Evolutionary conservation across 92 coral and sea anemone genomes (phyloP).

Genomic region (Porites divaricata): DNA sequence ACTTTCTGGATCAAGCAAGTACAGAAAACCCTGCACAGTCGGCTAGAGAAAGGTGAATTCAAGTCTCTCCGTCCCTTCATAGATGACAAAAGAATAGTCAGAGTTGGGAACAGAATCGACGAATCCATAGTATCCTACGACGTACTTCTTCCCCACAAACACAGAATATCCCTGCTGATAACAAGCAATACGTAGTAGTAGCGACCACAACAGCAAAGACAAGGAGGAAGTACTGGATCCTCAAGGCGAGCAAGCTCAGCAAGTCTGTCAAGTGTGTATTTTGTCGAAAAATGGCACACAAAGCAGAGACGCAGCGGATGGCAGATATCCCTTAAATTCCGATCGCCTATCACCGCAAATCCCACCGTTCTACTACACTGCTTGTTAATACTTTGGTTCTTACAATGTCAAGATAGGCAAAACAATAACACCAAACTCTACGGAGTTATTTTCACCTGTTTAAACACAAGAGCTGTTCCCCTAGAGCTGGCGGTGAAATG

Average conservation of each 20-base stretch:
- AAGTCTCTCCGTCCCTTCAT: conserved; percentile 57
- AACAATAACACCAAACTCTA: conserved; percentile 62
- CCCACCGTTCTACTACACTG: conserved; percentile 60
- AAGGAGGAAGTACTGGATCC: conserved; percentile 58
- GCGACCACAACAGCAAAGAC: conserved; percentile 53
- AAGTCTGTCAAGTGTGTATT: conserved; percentile 47
- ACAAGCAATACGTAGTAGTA: conserved; percentile 34
- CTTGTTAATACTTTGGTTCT: conserved; percentile 67
- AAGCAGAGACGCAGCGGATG: conserved; percentile 56
- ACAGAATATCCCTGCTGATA: conserved; percentile 50
- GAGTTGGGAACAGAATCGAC: conserved; percentile 66
- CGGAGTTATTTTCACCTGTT: conserved; percentile 63
- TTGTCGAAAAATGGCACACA: conserved; percentile 40
- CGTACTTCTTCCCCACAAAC: conserved; percentile 31
- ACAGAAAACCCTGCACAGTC: conserved; percentile 39
- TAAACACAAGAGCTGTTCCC: conserved; percentile 69
- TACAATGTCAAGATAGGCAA: conserved; percentile 46
- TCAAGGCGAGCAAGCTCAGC: conserved; percentile 42
- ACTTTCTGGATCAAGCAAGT: conserved; percentile 47
- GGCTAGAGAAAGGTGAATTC: conserved; percentile 54
- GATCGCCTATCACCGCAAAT: conserved; percentile 54
- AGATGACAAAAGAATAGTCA: conserved; percentile 49
- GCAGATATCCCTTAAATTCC: conserved; percentile 50
- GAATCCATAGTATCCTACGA: conserved; percentile 49
- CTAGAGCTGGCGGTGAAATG: conserved; percentile 61